These are phyloP conservation scores for Ceyx melanurus DNA, from an alignment of 2,113 vertebrate genomes.

Conservation along the genomic window DNA sequence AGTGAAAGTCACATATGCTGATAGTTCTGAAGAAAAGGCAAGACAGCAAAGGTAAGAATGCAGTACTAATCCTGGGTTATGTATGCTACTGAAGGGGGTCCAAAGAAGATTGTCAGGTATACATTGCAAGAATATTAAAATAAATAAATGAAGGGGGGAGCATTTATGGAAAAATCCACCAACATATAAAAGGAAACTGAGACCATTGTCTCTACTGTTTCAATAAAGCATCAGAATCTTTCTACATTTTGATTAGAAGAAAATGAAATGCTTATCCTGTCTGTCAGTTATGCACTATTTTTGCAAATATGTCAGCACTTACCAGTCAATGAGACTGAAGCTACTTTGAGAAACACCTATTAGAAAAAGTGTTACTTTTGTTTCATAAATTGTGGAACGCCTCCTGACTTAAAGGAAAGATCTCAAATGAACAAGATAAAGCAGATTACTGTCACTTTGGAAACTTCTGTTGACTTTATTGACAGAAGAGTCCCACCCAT, in stretches of 20 bases:
- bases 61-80: not conserved
- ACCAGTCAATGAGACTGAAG: not conserved
- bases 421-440: not conserved
- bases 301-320: not conserved
- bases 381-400: not conserved
- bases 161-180: not conserved
- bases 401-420: not conserved
- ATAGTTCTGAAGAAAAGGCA: not conserved
- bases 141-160: not conserved
- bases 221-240: not conserved
- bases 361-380: not conserved
- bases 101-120: not conserved
- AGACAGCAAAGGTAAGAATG: not conserved
- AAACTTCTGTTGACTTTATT: not conserved
- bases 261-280: not conserved
- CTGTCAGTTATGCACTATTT: not conserved
- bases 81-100: not conserved
- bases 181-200: not conserved
- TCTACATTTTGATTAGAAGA: not conserved
- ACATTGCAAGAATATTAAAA: not conserved
- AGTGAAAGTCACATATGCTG: not conserved
- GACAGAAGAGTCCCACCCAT: not conserved
- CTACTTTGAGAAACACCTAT: not conserved
- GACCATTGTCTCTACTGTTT: not conserved
- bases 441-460: not conserved